Conservation (phyloP, 2,888 invertebrate species). For the Parochlus steinenii region DNA sequence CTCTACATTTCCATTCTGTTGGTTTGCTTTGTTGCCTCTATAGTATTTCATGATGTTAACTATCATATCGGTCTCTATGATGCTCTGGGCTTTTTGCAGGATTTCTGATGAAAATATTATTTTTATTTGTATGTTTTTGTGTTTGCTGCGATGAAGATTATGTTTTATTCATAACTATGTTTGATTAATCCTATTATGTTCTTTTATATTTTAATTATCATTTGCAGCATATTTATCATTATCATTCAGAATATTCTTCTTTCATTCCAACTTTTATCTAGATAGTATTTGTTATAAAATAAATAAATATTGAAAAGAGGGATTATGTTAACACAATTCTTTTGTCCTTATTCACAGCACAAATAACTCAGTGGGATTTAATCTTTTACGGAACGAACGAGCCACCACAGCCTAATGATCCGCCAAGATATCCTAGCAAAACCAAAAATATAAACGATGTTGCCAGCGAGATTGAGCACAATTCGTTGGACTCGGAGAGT, state of each 20-base stretch:
- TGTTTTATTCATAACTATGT: too few relatives aligned
- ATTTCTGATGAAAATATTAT: too few relatives aligned
- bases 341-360: conserved; percentile 25
- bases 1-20: too few relatives aligned
- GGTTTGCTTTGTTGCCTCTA: too few relatives aligned
- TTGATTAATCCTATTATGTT: too few relatives aligned
- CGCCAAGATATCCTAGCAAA: conserved; percentile 16
- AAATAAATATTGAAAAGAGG: conserved; percentile 12
- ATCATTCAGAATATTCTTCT: conserved; percentile 25
- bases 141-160: too few relatives aligned
- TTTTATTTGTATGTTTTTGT: too few relatives aligned
- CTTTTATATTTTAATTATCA: too few relatives aligned
- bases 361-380: conserved; percentile 62
- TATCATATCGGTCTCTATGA: too few relatives aligned
- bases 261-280: conserved; percentile 19
- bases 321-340: conserved; percentile 12
- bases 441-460: conserved; percentile 17
- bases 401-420: conserved; percentile 37
- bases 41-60: too few relatives aligned
- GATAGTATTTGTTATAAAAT: conserved; percentile 19
- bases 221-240: too few relatives aligned
- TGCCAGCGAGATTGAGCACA: conserved; percentile 38
- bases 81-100: too few relatives aligned
- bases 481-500: conserved; percentile 38
- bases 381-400: conserved; percentile 65